A percentile compares a stretch with the other conserved stretches of the same genome.
These are phyloP conservation scores for Metaphire vulgaris DNA, from an alignment of 1,140 invertebrate species.

Conservation along the genomic window DNA sequence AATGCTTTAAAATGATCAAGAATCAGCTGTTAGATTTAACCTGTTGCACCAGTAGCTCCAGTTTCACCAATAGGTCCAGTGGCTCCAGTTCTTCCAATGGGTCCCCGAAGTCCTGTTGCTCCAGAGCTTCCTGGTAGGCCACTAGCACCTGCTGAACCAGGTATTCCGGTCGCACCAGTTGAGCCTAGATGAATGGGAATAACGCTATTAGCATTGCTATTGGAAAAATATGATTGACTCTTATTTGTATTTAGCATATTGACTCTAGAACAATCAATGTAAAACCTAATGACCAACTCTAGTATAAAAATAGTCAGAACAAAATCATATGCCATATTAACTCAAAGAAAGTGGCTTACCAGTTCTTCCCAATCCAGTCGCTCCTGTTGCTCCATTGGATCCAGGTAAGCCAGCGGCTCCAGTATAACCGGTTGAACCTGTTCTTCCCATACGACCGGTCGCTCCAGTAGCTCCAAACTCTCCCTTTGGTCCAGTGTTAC, in stretches of 20 bases:
- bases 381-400: constrained; percentile 31
- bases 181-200: neutral
- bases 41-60: constrained; percentile 6
- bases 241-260: too few relatives aligned
- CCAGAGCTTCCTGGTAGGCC: too few relatives aligned
- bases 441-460: constrained; percentile 4
- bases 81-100: neutral
- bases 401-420: constrained; percentile 28
- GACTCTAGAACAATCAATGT: too few relatives aligned
- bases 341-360: too few relatives aligned
- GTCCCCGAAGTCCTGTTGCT: neutral
- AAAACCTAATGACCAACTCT: too few relatives aligned
- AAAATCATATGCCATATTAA: too few relatives aligned
- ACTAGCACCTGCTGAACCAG: too few relatives aligned
- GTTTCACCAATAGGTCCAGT: constrained; percentile 3
- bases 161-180: constrained; percentile 5
- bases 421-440: constrained; percentile 26
- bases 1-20: too few relatives aligned
- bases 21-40: too few relatives aligned
- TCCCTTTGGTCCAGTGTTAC: constrained; percentile 7
- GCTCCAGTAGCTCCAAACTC: constrained; percentile 14
- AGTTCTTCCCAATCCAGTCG: constrained; percentile 21
- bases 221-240: too few relatives aligned
- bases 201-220: too few relatives aligned
- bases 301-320: too few relatives aligned